Conservation (phyloP, 92 coral and sea anemone species). For the Zoanthus gigantus region DNA sequence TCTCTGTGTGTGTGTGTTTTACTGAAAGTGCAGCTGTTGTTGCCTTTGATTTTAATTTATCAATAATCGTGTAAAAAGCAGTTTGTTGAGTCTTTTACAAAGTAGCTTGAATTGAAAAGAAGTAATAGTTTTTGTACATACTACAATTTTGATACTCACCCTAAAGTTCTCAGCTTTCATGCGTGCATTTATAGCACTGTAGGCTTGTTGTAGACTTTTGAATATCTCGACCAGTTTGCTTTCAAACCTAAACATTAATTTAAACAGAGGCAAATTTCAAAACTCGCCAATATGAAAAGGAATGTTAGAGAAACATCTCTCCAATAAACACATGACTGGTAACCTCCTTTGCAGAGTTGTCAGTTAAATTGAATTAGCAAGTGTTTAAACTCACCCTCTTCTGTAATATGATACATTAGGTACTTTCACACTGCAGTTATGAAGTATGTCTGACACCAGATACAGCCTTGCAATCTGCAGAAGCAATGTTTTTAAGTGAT, state of each 20-base stretch:
- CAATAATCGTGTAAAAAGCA: too few relatives aligned
- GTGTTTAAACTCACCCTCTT: conserved; percentile 76
- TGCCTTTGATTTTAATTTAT: too few relatives aligned
- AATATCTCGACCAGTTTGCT: conserved; percentile 81
- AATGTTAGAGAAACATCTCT: too few relatives aligned
- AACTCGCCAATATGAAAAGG: not conserved
- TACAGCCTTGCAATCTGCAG: conserved; percentile 84
- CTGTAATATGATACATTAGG: conserved; percentile 97
- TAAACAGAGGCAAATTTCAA: not conserved
- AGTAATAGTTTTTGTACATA: too few relatives aligned
- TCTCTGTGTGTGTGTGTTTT: too few relatives aligned
- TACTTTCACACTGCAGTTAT: conserved; percentile 95
- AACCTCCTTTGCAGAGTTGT: too few relatives aligned
- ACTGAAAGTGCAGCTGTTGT: too few relatives aligned
- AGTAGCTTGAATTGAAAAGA: too few relatives aligned
- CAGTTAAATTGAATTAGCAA: too few relatives aligned
- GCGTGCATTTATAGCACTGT: conserved; percentile 95
- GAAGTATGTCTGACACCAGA: conserved; percentile 91
- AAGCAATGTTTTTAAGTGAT: not conserved
- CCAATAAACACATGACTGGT: too few relatives aligned
- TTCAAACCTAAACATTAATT: conserved; percentile 74
- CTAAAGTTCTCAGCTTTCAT: conserved; percentile 98
- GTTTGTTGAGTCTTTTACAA: too few relatives aligned
- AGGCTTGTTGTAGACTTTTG: conserved; percentile 71
- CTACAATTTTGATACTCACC: conserved; percentile 57